phyloP scores from a whole-genome alignment of 2,888 invertebrate species.

The Belgica antarctica region DNA sequence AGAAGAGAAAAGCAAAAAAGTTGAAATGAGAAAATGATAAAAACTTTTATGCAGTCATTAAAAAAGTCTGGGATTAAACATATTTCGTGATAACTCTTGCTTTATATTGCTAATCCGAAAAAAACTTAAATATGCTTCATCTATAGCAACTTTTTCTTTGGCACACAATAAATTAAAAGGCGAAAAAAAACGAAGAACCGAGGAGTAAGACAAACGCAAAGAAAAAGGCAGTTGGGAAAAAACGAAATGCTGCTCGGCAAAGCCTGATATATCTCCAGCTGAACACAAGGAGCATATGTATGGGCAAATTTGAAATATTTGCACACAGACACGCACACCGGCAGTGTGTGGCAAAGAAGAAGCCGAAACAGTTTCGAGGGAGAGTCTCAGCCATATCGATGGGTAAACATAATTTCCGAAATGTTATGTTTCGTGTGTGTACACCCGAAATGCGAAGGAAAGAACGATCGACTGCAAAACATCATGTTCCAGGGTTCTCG shows the following conservation, averaged over 20 bases:
- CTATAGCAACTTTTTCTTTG: conserved; percentile 43
- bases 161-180: conserved; percentile 44
- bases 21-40: conserved; percentile 29
- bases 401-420: conserved; percentile 29
- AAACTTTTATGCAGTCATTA: conserved; percentile 35
- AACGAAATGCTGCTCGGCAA: conserved; percentile 17
- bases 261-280: conserved; percentile 44
- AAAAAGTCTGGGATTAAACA: conserved; percentile 43
- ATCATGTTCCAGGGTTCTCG: neutral
- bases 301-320: conserved; percentile 24
- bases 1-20: conserved; percentile 6
- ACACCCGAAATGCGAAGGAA: conserved; percentile 7
- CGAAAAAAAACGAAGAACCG: conserved; percentile 15
- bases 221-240: conserved; percentile 41
- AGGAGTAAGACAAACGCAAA: conserved; percentile 42
- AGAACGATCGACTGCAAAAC: conserved; percentile 13
- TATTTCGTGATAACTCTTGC: conserved; percentile 42
- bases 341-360: neutral
- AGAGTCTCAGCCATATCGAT: conserved; percentile 35
- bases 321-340: conserved; percentile 20
- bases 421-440: neutral
- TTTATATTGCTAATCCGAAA: conserved; percentile 39
- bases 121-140: conserved; percentile 40
- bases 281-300: conserved; percentile 44
- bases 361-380: conserved; percentile 19